phyloP scores from a whole-genome alignment of 2,113 vertebrate species.

The Gnathonemus longibarbis region DNA sequence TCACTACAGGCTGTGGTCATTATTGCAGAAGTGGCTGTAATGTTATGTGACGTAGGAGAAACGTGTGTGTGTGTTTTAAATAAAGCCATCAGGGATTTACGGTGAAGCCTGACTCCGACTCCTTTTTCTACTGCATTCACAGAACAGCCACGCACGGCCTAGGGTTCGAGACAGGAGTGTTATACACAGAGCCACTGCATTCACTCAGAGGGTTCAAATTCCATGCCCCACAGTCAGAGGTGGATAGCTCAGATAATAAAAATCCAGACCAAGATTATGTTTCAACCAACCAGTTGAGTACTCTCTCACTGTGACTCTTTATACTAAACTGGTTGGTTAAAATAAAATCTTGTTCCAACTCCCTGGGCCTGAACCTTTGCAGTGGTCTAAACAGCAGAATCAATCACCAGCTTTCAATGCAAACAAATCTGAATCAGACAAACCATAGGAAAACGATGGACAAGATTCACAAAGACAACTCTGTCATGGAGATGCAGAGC shows the following conservation, averaged over 20 bases:
- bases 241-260: neutral
- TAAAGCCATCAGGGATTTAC: conserved; percentile 64
- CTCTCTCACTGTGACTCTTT: neutral
- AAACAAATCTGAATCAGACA: neutral
- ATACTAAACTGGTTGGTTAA: neutral
- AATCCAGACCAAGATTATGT: neutral
- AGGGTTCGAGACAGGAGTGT: neutral
- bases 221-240: neutral
- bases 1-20: conserved; percentile 54
- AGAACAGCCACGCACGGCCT: neutral
- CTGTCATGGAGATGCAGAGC: neutral
- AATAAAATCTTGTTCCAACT: neutral
- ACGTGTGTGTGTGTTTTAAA: conserved; percentile 58
- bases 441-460: neutral
- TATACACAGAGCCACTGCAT: neutral
- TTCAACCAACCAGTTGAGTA: neutral
- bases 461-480: neutral
- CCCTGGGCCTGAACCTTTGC: neutral
- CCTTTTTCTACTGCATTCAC: neutral
- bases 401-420: neutral
- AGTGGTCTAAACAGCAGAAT: neutral
- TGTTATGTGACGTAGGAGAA: conserved; percentile 58
- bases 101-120: neutral
- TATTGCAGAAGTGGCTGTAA: conserved; percentile 58
- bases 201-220: neutral